These are phyloP conservation scores for Chloromyia formosa DNA, from an alignment of 2,888 invertebrate genomes.

Conservation along the genomic window DNA sequence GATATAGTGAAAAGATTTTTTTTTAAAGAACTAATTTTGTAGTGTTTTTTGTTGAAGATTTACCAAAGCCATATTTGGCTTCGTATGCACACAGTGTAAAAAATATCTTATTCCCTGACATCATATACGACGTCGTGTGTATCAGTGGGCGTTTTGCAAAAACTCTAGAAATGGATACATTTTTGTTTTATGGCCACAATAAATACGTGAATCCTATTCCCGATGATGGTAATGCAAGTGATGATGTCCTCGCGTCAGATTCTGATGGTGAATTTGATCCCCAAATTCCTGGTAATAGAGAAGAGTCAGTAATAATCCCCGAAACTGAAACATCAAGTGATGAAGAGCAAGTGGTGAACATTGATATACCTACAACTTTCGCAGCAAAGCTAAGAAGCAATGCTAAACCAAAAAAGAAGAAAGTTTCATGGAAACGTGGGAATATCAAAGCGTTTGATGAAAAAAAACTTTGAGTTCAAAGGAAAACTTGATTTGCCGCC, in stretches of 20 bases:
- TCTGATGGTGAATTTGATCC: background rate
- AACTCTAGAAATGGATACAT: background rate
- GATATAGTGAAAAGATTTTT: too few species aligned
- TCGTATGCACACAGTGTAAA: background rate
- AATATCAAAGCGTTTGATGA: too few species aligned
- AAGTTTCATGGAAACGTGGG: too few species aligned
- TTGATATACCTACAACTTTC: too few species aligned
- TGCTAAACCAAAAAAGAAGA: too few species aligned
- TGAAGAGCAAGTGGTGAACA: too few species aligned
- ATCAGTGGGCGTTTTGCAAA: too few species aligned
- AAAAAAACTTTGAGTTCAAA: too few species aligned
- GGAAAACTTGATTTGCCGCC: too few species aligned
- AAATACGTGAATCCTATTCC: too few species aligned
- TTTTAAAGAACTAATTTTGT: too few species aligned
- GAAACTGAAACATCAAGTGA: background rate
- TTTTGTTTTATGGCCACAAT: background rate
- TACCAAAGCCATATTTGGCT: background rate
- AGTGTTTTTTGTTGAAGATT: background rate
- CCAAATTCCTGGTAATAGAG: background rate
- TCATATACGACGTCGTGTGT: background rate
- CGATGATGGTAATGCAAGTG: constrained; percentile 2
- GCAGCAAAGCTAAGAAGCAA: too few species aligned
- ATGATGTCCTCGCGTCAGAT: background rate
- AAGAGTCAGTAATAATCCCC: background rate
- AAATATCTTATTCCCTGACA: background rate